Evolutionary conservation across 2,113 vertebrate species (phyloP).

Genomic region (Phaethornis superciliosus): DNA sequence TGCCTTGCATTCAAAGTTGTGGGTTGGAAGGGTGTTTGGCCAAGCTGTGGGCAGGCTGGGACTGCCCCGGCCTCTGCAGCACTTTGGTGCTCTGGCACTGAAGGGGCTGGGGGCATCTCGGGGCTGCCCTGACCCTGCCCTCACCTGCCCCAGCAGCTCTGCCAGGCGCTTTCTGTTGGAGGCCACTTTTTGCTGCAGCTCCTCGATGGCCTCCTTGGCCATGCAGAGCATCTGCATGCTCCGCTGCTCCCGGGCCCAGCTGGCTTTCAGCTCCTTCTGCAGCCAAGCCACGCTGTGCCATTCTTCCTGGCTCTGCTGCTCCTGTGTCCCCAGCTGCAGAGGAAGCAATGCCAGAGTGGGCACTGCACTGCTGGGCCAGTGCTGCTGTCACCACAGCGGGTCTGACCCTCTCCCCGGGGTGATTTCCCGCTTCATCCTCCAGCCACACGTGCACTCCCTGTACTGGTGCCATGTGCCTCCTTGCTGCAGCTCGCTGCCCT

Average conservation of each 20-base stretch:
- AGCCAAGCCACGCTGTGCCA: neutral
- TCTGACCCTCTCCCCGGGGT: too few species aligned
- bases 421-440: too few species aligned
- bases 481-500: too few species aligned
- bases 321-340: neutral
- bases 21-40: neutral
- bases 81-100: neutral
- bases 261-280: constrained; percentile 56
- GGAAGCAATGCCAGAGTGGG: accelerated
- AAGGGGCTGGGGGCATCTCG: too few species aligned
- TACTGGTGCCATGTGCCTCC: too few species aligned
- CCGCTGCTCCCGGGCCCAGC: neutral
- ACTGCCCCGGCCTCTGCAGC: neutral
- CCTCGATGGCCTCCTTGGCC: constrained; percentile 36
- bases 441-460: too few species aligned
- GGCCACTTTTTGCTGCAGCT: constrained; percentile 44
- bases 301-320: neutral
- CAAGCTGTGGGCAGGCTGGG: neutral
- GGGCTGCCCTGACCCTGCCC: neutral
- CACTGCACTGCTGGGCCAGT: neutral
- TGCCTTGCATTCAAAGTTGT: constrained; percentile 46
- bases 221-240: neutral
- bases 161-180: constrained; percentile 54
- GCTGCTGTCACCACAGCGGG: too few species aligned
- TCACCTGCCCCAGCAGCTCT: constrained; percentile 69